Percentiles rank a stretch among this genome's conserved stretches.
These are phyloP conservation scores for Sussaba pulchella DNA, from an alignment of 2,888 invertebrate species.

Conservation along the genomic window DNA sequence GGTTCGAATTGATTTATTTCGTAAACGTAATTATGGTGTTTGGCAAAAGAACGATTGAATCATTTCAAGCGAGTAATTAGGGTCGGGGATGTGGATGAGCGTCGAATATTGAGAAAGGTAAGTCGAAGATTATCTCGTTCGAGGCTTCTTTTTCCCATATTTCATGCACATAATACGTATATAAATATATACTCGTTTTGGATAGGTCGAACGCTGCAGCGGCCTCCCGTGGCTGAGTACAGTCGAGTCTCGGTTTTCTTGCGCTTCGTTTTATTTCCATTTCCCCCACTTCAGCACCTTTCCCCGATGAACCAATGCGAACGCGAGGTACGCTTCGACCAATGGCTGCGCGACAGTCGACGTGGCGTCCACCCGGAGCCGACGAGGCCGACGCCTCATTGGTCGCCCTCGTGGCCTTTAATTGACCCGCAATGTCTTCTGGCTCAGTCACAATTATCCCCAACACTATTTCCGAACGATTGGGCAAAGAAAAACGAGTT, in stretches of 20 bases:
- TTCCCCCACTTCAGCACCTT: no score
- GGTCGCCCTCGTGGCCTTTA: no score
- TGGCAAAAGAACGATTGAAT: no score
- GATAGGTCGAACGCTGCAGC: conserved; percentile 38
- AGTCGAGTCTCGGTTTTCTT: no score
- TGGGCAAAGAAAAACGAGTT: no score
- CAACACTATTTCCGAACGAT: neutral
- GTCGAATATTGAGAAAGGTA: neutral
- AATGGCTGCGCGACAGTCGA: neutral
- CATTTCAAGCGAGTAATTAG: neutral
- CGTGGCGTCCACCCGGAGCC: no score
- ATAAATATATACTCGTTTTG: conserved; percentile 45
- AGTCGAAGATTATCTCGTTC: neutral
- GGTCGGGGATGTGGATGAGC: neutral
- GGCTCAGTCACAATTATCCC: conserved; percentile 2
- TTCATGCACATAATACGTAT: conserved; percentile 18
- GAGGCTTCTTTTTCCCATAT: neutral
- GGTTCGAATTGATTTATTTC: no score
- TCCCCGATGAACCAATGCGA: neutral
- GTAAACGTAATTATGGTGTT: no score
- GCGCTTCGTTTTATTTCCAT: no score
- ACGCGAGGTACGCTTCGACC: neutral
- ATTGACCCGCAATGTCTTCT: neutral
- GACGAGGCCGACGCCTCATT: no score
- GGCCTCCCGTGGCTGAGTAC: conserved; percentile 23